Conservation (phyloP, 2,797 vertebrate species). For the Alca torda region DNA sequence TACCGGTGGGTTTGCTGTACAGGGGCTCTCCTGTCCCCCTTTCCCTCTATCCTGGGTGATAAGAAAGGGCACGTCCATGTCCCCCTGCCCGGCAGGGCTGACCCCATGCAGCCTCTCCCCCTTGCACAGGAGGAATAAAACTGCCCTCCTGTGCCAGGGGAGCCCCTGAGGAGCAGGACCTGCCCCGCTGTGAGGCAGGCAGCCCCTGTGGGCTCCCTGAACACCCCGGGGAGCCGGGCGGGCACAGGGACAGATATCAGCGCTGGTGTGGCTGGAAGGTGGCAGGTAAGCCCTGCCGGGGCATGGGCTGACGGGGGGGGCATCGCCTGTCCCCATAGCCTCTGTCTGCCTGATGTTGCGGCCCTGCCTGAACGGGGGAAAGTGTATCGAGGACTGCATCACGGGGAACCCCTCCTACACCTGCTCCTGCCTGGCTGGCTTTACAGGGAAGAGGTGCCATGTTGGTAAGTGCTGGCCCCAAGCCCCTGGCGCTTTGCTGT, state of each 20-base stretch:
- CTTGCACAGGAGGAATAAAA: background rate
- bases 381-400: constrained; percentile 95
- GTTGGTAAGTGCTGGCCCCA: constrained; percentile 80
- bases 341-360: constrained; percentile 90
- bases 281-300: background rate
- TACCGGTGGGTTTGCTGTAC: background rate
- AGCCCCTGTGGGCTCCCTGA: background rate
- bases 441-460: constrained; percentile 90
- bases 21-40: background rate
- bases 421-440: constrained; percentile 94
- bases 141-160: background rate
- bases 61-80: background rate
- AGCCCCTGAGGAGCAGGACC: rapidly evolving
- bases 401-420: constrained; percentile 93
- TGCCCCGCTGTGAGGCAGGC: rapidly evolving
- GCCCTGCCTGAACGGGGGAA: constrained; percentile 92
- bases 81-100: background rate
- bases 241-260: background rate
- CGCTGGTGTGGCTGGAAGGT: background rate
- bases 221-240: background rate
- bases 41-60: background rate
- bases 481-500: rapidly evolving
- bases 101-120: background rate
- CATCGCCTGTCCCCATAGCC: constrained; percentile 72
- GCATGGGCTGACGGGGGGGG: background rate